Conservation (phyloP, 2,113 vertebrate species). For the Murina feae region DNA sequence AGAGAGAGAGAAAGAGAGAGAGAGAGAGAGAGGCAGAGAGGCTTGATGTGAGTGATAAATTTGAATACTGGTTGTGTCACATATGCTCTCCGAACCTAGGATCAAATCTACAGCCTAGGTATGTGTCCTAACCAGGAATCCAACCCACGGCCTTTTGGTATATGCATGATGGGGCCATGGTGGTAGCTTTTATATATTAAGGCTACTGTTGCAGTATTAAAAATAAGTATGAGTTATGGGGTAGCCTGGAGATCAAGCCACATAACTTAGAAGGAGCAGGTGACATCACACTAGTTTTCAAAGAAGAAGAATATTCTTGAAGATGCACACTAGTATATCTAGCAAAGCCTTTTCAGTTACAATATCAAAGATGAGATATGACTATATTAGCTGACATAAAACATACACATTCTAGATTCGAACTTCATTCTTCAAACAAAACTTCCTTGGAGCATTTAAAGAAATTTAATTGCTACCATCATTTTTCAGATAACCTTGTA, state of each 20-base stretch:
- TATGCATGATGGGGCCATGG: neutral
- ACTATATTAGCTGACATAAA: neutral
- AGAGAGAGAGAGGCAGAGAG: too few relatives aligned
- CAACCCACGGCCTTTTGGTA: neutral
- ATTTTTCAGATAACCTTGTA: neutral
- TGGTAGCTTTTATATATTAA: neutral
- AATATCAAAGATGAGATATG: neutral
- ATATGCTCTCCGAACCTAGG: too few relatives aligned
- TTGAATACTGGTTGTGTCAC: too few relatives aligned
- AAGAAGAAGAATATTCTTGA: neutral
- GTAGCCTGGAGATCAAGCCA: neutral
- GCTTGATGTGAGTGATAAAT: too few relatives aligned
- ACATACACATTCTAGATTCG: neutral
- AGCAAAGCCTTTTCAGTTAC: neutral
- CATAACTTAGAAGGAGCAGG: neutral
- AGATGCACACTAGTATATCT: neutral
- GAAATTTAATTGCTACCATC: neutral
- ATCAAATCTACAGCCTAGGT: too few relatives aligned
- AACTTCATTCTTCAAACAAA: constrained; percentile 14
- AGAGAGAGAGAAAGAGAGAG: too few relatives aligned
- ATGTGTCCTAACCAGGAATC: neutral
- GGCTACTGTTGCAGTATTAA: neutral
- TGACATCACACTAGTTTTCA: neutral
- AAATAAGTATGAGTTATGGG: neutral
- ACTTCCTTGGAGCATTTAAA: neutral